Evolutionary conservation across 37 sponge, comb jelly and placozoan species (phyloP), one percentile per base, ranked within the genome.

Genomic region (Corticium candelabrum): DNA sequence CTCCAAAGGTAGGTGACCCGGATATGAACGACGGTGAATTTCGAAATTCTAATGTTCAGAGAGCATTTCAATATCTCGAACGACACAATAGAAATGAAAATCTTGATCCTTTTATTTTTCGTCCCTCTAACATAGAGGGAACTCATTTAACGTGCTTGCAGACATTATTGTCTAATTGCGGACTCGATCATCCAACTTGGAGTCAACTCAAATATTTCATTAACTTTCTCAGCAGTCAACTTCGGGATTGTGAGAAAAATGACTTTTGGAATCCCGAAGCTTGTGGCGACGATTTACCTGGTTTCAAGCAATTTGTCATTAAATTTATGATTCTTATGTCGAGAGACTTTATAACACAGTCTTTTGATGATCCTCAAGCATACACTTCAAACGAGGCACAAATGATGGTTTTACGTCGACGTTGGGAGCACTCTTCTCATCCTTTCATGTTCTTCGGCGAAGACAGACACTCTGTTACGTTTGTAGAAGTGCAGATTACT

Each of bases 401-500:
- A 4, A 29, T 35, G 73, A 35, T 5, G 5, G 35, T 35, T 7
- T 7, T 70, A 4, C 73, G 73, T 15, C 73, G 73, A 7, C 37
- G 75, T 3, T 82, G 82, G 82, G 82, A 82, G 38, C 75, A 38
- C 72, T 83, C 88, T 67, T 81, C 80, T 74, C 98, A 97, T 62
- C 94, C 98, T 0, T 97, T 93, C 75, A 80, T 97, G 38, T 93
- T 97, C 76, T 97, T 97, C 74, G 90, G 93, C 50, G 76, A 85
- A 72, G 94, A 97, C 41, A 34, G 76, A 41, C 11, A 37, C 35
- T 84, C 82, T 37, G 75, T 91, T 76, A 91, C 98, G n/a, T 93
- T 93, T 77, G 77, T 97, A 69, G 94, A 93, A 11, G 90, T 97
- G 29, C 4, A 70, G 31, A 15, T n/a, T n/a, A n/a, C 31, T 4